Percentiles rank a stretch among this genome's conserved stretches.
These are phyloP conservation scores for Diglossa cyanea DNA, from an alignment of 2,797 vertebrate species.

Conservation along the genomic window DNA sequence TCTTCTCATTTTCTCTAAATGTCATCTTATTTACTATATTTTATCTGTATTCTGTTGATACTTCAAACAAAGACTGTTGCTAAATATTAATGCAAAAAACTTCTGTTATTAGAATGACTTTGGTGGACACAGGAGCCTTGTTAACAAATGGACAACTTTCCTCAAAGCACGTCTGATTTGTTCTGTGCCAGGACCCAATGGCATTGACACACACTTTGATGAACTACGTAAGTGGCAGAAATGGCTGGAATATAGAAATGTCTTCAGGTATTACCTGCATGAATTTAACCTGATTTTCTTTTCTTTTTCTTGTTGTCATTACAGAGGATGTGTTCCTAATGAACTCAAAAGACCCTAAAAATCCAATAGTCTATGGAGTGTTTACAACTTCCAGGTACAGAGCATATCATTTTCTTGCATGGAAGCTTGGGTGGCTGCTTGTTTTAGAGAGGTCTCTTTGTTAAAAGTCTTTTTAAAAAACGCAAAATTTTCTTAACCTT, in stretches of 20 bases:
- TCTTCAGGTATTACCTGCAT: neutral
- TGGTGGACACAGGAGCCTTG: conserved; percentile 95
- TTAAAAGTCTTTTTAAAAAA: conserved; percentile 35
- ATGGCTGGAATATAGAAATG: neutral
- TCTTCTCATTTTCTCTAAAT: neutral
- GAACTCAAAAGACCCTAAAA: conserved; percentile 97
- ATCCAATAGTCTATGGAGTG: conserved; percentile 92
- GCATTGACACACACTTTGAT: conserved; percentile 98
- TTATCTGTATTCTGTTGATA: neutral
- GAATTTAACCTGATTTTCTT: neutral
- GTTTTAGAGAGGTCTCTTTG: conserved; percentile 11
- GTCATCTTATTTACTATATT: neutral
- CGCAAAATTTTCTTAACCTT: conserved; percentile 36
- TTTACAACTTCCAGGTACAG: conserved; percentile 98
- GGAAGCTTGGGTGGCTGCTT: neutral
- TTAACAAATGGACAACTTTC: conserved; percentile 99
- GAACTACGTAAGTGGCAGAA: conserved; percentile 88
- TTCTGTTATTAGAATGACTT: conserved; percentile 87
- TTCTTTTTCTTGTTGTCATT: conserved; percentile 20
- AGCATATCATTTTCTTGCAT: neutral
- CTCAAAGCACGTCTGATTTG: conserved; percentile 95
- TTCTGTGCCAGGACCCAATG: conserved; percentile 93
- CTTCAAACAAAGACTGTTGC: neutral
- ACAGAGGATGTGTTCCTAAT: conserved; percentile 90
- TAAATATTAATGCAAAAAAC: neutral